phyloP scores from a whole-genome alignment of 2,888 invertebrate species.

The Caenorhabditis imperialis region DNA sequence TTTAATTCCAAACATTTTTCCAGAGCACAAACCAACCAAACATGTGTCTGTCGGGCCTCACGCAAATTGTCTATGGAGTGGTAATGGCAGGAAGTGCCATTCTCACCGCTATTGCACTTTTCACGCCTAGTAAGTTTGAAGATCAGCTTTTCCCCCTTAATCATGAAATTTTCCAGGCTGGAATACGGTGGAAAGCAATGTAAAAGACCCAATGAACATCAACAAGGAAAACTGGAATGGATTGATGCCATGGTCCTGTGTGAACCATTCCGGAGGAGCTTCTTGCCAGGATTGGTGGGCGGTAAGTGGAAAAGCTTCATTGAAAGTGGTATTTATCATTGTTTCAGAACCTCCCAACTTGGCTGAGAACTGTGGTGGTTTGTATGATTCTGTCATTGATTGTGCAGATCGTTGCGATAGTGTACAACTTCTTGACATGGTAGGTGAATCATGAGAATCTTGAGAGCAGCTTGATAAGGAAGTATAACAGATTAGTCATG shows the following conservation, averaged over 20 bases:
- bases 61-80: conserved; percentile 64
- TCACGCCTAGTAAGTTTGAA: conserved; percentile 58
- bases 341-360: conserved; percentile 55
- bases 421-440: conserved; percentile 61
- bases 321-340: background rate
- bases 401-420: conserved; percentile 48
- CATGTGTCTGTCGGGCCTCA: conserved; percentile 62
- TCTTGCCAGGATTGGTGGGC: conserved; percentile 53
- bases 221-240: conserved; percentile 26
- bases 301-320: conserved; percentile 1
- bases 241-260: conserved; percentile 57
- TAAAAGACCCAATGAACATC: conserved; percentile 1
- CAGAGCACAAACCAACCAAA: too few relatives aligned
- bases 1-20: too few relatives aligned
- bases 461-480: too few relatives aligned
- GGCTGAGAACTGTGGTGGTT: conserved; percentile 55
- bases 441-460: conserved; percentile 18
- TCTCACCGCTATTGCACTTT: conserved; percentile 58
- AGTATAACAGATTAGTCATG: background rate
- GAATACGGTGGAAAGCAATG: conserved; percentile 41
- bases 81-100: conserved; percentile 55
- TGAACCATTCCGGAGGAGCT: conserved; percentile 18
- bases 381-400: conserved; percentile 59
- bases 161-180: conserved; percentile 21
- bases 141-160: background rate